Conservation (phyloP, 2,888 invertebrate species). For the Drosophila lacicola region DNA sequence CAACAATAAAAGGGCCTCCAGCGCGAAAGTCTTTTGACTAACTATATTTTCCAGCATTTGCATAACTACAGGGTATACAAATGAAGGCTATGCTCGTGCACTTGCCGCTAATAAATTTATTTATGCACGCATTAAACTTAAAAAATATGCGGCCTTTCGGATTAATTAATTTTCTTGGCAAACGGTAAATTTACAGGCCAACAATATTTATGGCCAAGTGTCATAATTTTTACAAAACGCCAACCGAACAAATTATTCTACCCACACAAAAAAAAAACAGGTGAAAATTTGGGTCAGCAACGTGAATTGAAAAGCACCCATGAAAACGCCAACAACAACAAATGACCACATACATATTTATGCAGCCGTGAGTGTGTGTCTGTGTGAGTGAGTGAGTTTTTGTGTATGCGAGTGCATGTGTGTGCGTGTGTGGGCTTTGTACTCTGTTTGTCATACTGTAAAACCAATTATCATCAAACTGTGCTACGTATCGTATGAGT, state of each 20-base stretch:
- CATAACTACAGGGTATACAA: not conserved
- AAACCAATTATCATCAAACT: conserved; percentile 79
- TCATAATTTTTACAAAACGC: conserved; percentile 42
- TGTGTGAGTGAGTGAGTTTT: conserved; percentile 1
- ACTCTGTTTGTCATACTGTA: conserved; percentile 67
- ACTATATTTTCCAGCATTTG: too few relatives aligned
- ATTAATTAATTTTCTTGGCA: conserved; percentile 53
- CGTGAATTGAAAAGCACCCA: conserved; percentile 65
- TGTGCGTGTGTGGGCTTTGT: conserved; percentile 20
- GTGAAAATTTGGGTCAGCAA: conserved; percentile 69
- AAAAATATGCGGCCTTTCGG: conserved; percentile 17
- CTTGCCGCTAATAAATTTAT: not conserved
- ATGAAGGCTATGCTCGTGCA: not conserved
- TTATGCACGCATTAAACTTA: conserved; percentile 32
- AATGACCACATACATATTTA: conserved; percentile 28
- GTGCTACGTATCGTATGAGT: conserved; percentile 71
- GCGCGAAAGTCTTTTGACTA: too few relatives aligned
- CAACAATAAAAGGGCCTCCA: too few relatives aligned
- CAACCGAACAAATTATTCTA: conserved; percentile 25
- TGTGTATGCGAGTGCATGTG: conserved; percentile 1
- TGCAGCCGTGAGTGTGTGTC: conserved; percentile 2
- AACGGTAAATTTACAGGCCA: conserved; percentile 25
- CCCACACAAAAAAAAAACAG: conserved; percentile 29
- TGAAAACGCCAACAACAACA: conserved; percentile 37
- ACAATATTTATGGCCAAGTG: conserved; percentile 50